These are phyloP conservation scores for Brachyptera risi DNA, from an alignment of 2,888 invertebrate species.

Conservation along the genomic window DNA sequence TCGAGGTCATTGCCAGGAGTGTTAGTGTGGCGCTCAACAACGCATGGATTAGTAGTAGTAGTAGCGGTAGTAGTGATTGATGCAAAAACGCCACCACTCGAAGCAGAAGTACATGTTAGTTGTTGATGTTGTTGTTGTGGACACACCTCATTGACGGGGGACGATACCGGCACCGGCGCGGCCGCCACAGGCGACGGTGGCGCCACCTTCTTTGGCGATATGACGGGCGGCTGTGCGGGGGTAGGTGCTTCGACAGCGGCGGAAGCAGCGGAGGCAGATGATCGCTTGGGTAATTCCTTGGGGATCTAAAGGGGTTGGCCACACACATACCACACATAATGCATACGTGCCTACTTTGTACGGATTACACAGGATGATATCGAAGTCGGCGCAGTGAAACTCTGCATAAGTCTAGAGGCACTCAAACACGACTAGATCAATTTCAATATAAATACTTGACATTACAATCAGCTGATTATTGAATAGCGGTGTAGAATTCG, in stretches of 20 bases:
- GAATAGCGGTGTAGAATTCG: too few species aligned
- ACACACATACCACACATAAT: conserved; percentile 32
- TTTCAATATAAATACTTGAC: too few species aligned
- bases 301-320: conserved; percentile 48
- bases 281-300: conserved; percentile 53
- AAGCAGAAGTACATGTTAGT: conserved; percentile 35
- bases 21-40: background rate
- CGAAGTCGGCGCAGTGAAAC: too few species aligned
- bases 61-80: conserved; percentile 38
- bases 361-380: too few species aligned
- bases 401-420: too few species aligned
- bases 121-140: conserved; percentile 36
- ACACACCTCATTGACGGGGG: conserved; percentile 25
- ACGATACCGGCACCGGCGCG: conserved; percentile 34
- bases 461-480: too few species aligned
- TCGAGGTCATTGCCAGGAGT: background rate
- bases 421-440: too few species aligned
- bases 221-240: conserved; percentile 36
- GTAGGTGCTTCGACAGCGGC: conserved; percentile 35
- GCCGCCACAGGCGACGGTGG: conserved; percentile 41
- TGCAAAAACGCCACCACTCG: conserved; percentile 43
- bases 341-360: too few species aligned
- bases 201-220: conserved; percentile 39
- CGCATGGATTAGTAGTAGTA: conserved; percentile 40
- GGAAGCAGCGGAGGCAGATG: conserved; percentile 36